Conservation (phyloP, 92 coral and sea anemone genomes). For the Meandrina meandrites region DNA sequence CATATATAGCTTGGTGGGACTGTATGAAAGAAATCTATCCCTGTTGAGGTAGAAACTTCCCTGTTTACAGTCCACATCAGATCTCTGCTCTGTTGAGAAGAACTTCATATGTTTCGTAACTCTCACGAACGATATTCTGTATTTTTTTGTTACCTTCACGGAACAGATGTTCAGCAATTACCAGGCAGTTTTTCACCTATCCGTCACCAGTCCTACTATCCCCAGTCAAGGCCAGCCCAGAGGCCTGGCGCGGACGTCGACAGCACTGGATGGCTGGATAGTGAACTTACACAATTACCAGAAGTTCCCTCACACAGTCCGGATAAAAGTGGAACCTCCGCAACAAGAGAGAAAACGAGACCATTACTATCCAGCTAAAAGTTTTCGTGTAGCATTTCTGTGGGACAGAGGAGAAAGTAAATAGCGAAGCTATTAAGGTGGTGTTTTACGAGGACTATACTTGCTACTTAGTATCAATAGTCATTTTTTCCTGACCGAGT, state of each 20-base stretch:
- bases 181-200: not conserved
- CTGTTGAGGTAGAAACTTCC: not conserved
- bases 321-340: not conserved
- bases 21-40: not conserved
- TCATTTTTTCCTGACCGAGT: not conserved
- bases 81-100: not conserved
- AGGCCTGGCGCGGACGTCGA: not conserved
- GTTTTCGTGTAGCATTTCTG: not conserved
- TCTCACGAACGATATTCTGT: not conserved
- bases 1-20: not conserved
- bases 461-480: not conserved
- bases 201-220: constrained; percentile 1
- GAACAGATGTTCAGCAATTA: not conserved
- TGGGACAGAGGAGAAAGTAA: not conserved
- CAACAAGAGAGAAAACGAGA: constrained; percentile 1
- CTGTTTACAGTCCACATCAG: not conserved
- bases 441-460: not conserved
- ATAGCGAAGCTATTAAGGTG: not conserved
- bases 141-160: not conserved
- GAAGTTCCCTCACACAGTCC: constrained; percentile 10
- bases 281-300: not conserved
- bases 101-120: not conserved
- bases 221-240: not conserved
- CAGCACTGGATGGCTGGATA: not conserved
- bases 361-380: not conserved